Conservation (phyloP, 1,140 invertebrate species). For the Steinernema feltiae region DNA sequence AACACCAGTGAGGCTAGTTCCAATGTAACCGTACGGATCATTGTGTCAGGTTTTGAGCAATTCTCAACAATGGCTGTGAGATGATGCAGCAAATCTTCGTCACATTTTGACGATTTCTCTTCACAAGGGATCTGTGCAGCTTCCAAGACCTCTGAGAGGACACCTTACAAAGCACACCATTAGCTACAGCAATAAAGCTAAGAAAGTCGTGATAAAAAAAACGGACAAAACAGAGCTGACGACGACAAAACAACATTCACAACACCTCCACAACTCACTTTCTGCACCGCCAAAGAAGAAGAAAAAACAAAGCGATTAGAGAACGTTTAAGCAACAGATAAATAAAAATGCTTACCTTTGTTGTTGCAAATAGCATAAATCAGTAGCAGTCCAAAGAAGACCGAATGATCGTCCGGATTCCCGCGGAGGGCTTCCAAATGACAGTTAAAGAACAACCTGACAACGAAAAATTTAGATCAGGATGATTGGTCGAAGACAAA, state of each 20-base stretch:
- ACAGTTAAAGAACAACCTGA: slow-evolving; percentile 64
- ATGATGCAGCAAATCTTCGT: slow-evolving; percentile 28
- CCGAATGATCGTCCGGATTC: slow-evolving; percentile 84
- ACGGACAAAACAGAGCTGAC: slow-evolving; percentile 16
- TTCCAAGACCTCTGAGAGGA: slow-evolving; percentile 36
- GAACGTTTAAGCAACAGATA: slow-evolving; percentile 5
- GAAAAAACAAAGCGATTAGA: slow-evolving; percentile 6
- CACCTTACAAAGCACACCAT: too few relatives aligned
- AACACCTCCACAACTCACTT: slow-evolving; percentile 33
- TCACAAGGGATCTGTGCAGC: slow-evolving; percentile 43
- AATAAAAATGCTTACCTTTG: slow-evolving; percentile 66
- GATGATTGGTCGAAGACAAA: slow-evolving; percentile 1
- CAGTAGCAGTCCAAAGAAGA: slow-evolving; percentile 82
- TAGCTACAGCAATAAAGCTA: too few relatives aligned
- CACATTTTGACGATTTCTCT: slow-evolving; percentile 42
- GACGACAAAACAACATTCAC: slow-evolving; percentile 21
- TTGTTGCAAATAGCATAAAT: slow-evolving; percentile 88
- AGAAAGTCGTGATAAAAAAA: too few relatives aligned
- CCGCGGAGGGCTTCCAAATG: slow-evolving; percentile 65
- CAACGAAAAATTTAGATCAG: slow-evolving; percentile 41
- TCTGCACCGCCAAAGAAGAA: slow-evolving; percentile 38
- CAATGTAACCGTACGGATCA: slow-evolving; percentile 80
- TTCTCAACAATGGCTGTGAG: slow-evolving; percentile 36
- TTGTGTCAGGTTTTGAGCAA: slow-evolving; percentile 62
- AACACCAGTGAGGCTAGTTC: slow-evolving; percentile 78